Conservation (phyloP, 2,797 vertebrate genomes). For the Holocentrus rufus region DNA sequence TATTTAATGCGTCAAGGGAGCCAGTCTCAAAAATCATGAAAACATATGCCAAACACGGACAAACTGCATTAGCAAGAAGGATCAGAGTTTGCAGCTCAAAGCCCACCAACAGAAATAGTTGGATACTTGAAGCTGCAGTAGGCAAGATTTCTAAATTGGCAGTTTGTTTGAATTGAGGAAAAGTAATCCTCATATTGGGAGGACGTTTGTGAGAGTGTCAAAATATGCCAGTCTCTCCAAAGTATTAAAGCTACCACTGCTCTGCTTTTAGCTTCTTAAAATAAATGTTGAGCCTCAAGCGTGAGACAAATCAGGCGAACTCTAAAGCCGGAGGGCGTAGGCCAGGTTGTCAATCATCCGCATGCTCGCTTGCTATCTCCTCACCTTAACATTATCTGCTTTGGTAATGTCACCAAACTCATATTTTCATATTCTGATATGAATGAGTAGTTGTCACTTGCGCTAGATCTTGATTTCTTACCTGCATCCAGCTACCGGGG, state of each 20-base stretch:
- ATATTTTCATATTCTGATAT: no score
- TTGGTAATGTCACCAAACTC: no score
- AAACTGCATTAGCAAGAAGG: conserved; percentile 37
- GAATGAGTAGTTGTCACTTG: no score
- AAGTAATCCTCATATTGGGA: conserved; percentile 23
- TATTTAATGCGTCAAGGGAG: conserved; percentile 12
- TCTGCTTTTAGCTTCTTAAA: background rate
- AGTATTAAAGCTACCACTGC: conserved; percentile 25
- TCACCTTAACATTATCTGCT: no score
- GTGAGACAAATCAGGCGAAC: no score
- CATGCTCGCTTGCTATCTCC: no score
- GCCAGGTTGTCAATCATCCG: no score
- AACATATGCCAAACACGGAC: conserved; percentile 23
- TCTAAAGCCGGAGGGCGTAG: no score
- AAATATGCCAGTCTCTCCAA: background rate
- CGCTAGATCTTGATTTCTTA: no score
- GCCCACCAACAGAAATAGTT: conserved; percentile 24
- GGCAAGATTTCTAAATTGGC: conserved; percentile 45
- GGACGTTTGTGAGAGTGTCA: conserved; percentile 26
- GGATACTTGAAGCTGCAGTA: conserved; percentile 33
- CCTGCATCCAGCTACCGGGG: no score
- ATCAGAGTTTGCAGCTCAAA: conserved; percentile 48
- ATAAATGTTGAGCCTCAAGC: no score
- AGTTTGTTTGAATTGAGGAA: conserved; percentile 50
- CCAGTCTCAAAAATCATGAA: conserved; percentile 10